phyloP scores from a whole-genome alignment of 1,140 invertebrate genomes.

The Vanessa tameamea region DNA sequence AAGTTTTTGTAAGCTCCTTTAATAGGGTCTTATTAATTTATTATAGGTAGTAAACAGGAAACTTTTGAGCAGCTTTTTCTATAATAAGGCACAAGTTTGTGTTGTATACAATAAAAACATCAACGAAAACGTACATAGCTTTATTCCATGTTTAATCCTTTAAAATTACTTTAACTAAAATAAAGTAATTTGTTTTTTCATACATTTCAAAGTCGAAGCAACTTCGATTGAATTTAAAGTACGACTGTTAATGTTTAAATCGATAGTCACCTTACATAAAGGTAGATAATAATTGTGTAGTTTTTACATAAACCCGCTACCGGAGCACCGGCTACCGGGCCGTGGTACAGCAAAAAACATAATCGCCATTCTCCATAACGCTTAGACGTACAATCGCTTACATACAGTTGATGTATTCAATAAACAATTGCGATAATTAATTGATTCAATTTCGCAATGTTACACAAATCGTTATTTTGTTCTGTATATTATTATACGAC shows the following conservation, averaged over 20 bases:
- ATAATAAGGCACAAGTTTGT: not conserved
- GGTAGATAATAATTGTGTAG: slow-evolving; percentile 52
- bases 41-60: slow-evolving; percentile 56
- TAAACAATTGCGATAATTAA: not conserved
- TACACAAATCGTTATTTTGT: not conserved
- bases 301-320: slow-evolving; percentile 54
- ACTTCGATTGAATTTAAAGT: not conserved
- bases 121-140: too few species aligned
- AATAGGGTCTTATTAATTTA: slow-evolving; percentile 68
- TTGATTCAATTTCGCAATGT: not conserved
- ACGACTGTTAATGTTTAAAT: slow-evolving; percentile 42
- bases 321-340: slow-evolving; percentile 54
- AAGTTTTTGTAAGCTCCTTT: slow-evolving; percentile 63
- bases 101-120: too few species aligned
- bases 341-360: slow-evolving; percentile 62
- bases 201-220: not conserved
- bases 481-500: not conserved
- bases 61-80: slow-evolving; percentile 25
- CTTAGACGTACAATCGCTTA: slow-evolving; percentile 41
- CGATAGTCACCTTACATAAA: slow-evolving; percentile 51
- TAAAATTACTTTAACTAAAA: not conserved
- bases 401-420: slow-evolving; percentile 6
- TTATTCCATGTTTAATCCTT: too few species aligned
- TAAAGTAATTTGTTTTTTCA: too few species aligned
- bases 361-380: slow-evolving; percentile 55